phyloP scores from a whole-genome alignment of 2,797 vertebrate species.

The Lepilemur septentrionalis region DNA sequence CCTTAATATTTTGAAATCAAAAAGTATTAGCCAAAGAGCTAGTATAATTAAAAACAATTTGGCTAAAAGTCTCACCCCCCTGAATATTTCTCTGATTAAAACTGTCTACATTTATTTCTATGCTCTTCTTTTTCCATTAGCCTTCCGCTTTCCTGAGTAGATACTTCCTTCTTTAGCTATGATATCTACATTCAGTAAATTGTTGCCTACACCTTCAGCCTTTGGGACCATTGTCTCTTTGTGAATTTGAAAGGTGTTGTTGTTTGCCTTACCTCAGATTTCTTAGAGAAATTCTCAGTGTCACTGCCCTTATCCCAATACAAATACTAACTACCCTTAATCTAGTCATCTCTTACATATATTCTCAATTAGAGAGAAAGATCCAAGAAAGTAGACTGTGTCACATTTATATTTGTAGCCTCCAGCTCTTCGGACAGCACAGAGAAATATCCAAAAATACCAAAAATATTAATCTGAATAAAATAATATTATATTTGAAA shows the following conservation, averaged over 20 bases:
- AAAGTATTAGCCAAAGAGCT: not conserved
- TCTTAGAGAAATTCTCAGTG: not conserved
- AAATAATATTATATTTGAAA: not conserved
- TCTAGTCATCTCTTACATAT: not conserved
- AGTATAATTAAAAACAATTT: not conserved
- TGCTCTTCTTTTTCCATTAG: not conserved
- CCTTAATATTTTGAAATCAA: not conserved
- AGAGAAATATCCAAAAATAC: not conserved
- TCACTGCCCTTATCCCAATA: not conserved
- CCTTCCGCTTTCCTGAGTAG: not conserved
- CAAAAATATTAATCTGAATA: not conserved
- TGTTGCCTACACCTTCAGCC: not conserved
- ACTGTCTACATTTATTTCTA: not conserved
- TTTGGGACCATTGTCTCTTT: not conserved
- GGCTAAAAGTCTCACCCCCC: not conserved
- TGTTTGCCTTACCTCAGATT: not conserved
- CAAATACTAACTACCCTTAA: not conserved
- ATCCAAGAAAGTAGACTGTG: not conserved
- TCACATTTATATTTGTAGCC: not conserved
- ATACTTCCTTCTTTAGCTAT: not conserved
- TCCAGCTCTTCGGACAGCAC: not conserved
- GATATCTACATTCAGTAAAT: not conserved
- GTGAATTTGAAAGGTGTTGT: not conserved
- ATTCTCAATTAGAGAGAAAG: not conserved
- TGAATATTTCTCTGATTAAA: not conserved